These are phyloP conservation scores for Anguilla japonica DNA, from an alignment of 2,113 vertebrate genomes.

Conservation along the genomic window DNA sequence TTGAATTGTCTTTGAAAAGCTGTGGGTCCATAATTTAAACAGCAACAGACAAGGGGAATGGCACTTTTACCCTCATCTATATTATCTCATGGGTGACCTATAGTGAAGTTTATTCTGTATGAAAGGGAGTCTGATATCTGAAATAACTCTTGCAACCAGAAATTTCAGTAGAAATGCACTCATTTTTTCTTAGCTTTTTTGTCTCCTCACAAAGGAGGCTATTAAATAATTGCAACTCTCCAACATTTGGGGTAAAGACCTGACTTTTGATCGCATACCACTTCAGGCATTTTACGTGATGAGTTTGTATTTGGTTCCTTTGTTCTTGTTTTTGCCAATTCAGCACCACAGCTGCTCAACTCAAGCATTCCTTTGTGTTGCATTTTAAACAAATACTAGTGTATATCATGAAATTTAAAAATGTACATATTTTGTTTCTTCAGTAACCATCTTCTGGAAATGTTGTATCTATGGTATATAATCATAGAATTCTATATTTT, in stretches of 20 bases:
- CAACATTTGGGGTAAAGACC: constrained; percentile 89
- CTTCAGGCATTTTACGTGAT: constrained; percentile 74
- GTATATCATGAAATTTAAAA: constrained; percentile 62
- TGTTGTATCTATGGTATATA: constrained; percentile 91
- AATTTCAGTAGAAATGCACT: constrained; percentile 4
- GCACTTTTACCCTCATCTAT: not conserved
- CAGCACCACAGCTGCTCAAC: constrained; percentile 49
- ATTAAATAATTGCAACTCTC: constrained; percentile 80
- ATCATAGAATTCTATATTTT: constrained; percentile 91
- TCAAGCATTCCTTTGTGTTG: constrained; percentile 65
- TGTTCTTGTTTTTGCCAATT: constrained; percentile 12
- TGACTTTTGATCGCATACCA: constrained; percentile 68
- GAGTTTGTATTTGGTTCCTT: constrained; percentile 57
- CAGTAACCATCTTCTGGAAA: constrained; percentile 81
- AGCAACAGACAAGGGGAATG: constrained; percentile 9
- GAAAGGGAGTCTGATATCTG: constrained; percentile 8
- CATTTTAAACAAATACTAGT: constrained; percentile 71
- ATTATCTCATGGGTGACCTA: not conserved
- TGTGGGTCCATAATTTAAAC: constrained; percentile 9
- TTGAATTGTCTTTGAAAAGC: not conserved
- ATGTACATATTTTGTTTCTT: constrained; percentile 90
- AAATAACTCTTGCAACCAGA: constrained; percentile 15
- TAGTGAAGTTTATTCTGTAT: constrained; percentile 6
- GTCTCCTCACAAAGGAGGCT: constrained; percentile 79
- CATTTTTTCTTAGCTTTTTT: constrained; percentile 27